Percentiles rank a stretch among this genome's conserved stretches.
Conservation (phyloP, 2,113 vertebrate species). For the Onychostoma macrolepis region DNA sequence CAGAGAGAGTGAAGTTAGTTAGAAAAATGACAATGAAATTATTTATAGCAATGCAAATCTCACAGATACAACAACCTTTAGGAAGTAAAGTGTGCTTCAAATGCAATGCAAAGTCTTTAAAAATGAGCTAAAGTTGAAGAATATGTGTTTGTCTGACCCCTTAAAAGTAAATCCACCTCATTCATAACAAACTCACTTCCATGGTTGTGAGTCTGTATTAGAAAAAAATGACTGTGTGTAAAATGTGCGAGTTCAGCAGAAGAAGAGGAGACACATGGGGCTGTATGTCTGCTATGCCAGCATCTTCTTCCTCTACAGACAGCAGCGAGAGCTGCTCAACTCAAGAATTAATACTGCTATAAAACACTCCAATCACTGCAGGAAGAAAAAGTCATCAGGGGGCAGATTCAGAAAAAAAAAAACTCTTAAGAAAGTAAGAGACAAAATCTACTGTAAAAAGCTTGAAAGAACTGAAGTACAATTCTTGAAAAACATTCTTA, state of each 20-base stretch:
- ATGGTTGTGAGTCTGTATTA: neutral
- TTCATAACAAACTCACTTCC: conserved; percentile 25
- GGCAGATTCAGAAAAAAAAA: neutral
- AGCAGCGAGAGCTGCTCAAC: neutral
- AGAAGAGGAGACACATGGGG: conserved; percentile 25
- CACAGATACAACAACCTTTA: neutral
- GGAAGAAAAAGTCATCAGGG: neutral
- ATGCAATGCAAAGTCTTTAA: neutral
- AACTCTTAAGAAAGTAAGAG: no score
- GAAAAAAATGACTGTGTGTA: neutral
- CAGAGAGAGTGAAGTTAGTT: conserved; percentile 46
- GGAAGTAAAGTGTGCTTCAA: neutral
- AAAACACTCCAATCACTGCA: neutral
- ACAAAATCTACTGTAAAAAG: no score
- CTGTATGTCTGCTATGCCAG: neutral
- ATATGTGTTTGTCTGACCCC: conserved; percentile 26
- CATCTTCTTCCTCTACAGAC: neutral
- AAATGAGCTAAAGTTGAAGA: neutral
- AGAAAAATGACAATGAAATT: neutral
- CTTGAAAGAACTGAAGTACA: neutral
- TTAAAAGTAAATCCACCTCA: conserved; percentile 30
- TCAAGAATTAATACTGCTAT: neutral
- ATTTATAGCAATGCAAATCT: neutral
- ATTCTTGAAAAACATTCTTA: neutral
- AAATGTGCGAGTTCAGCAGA: conserved; percentile 6